A percentile compares a stretch with the other conserved stretches of the same genome.
These are phyloP conservation scores for Porites cylindrica DNA, from an alignment of 92 coral and sea anemone species.

Conservation along the genomic window DNA sequence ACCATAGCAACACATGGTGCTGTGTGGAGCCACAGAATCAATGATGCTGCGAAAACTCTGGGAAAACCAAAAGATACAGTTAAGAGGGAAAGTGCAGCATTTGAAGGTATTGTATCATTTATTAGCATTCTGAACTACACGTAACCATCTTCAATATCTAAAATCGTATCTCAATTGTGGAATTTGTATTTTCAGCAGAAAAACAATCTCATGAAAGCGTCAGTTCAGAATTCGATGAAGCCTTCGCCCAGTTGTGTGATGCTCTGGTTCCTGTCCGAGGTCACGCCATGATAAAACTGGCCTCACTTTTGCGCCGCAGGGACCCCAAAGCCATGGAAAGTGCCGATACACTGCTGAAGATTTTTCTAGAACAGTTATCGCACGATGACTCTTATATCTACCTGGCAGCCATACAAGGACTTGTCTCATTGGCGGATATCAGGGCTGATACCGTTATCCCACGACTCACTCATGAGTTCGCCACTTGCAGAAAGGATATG, in stretches of 20 bases:
- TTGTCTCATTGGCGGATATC: conserved; percentile 86
- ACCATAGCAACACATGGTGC: conserved; percentile 94
- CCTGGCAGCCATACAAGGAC: conserved; percentile 95
- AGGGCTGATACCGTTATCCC: conserved; percentile 88
- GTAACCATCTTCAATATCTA: no score
- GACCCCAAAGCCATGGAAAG: conserved; percentile 78
- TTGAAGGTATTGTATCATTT: not conserved
- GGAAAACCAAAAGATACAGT: conserved; percentile 39
- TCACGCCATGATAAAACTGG: conserved; percentile 83
- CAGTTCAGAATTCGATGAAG: conserved; percentile 68
- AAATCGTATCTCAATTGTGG: not conserved
- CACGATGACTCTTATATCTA: conserved; percentile 96
- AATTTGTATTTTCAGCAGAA: conserved; percentile 1
- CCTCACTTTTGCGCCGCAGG: conserved; percentile 71
- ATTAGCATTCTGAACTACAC: not conserved
- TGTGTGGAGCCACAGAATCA: conserved; percentile 86
- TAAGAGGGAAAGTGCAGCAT: not conserved
- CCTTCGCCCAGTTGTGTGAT: conserved; percentile 84
- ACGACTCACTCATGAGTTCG: conserved; percentile 81
- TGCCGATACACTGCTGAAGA: conserved; percentile 83
- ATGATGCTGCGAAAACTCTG: conserved; percentile 64
- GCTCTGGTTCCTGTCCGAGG: conserved; percentile 95
- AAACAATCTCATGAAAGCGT: not conserved
- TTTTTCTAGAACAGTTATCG: conserved; percentile 82
- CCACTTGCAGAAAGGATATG: conserved; percentile 57